These are phyloP conservation scores for Mesochorus sp. DNA, from an alignment of 2,888 invertebrate genomes.

Conservation along the genomic window DNA sequence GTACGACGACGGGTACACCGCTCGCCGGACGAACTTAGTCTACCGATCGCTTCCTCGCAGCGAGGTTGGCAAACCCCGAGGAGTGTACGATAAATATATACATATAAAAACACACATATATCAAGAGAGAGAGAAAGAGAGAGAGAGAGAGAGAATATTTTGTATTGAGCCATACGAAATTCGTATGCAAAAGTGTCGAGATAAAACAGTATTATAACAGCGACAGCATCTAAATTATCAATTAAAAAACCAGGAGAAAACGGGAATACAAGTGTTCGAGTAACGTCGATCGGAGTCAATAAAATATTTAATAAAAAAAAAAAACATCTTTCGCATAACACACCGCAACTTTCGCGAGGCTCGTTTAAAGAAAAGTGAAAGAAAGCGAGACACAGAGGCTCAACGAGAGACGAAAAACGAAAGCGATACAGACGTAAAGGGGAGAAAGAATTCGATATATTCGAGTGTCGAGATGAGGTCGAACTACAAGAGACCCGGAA, in stretches of 20 bases:
- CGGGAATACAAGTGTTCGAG: neutral
- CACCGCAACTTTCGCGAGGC: constrained; percentile 34
- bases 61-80: constrained; percentile 64
- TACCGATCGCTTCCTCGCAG: constrained; percentile 78
- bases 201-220: constrained; percentile 32
- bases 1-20: constrained; percentile 73
- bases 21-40: constrained; percentile 77
- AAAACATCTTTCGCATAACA: neutral
- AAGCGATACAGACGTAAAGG: constrained; percentile 16
- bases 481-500: constrained; percentile 56
- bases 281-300: neutral
- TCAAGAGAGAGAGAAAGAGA: constrained; percentile 12
- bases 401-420: constrained; percentile 25
- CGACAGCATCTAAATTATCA: neutral
- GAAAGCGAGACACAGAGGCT: constrained; percentile 10
- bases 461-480: constrained; percentile 55
- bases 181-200: constrained; percentile 18
- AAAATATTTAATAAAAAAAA: neutral
- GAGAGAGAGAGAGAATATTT: constrained; percentile 18
- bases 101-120: constrained; percentile 15
- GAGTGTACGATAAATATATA: constrained; percentile 38
- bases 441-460: constrained; percentile 9
- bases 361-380: constrained; percentile 42
- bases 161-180: too few species aligned
- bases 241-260: neutral